A percentile compares a stretch with the other conserved stretches of the same genome.
Evolutionary conservation across 2,797 vertebrate species (phyloP).

Genomic region (Epinephelus coioides): DNA sequence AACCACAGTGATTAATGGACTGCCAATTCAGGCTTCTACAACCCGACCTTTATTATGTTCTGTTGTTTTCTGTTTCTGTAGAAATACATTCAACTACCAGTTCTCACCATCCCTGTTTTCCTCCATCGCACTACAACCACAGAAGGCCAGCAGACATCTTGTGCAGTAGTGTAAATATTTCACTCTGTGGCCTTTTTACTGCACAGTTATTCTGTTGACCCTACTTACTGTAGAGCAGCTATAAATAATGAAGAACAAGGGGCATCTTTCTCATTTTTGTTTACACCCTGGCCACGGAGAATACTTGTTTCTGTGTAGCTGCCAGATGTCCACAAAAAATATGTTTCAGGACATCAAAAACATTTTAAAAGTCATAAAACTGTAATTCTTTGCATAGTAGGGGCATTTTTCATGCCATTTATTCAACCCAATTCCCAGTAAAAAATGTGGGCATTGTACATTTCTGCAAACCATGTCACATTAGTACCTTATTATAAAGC

Average conservation of each 20-base stretch:
- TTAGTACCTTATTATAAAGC: too few relatives aligned
- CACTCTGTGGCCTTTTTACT: not conserved
- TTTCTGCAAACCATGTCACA: too few relatives aligned
- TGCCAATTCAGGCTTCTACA: not conserved
- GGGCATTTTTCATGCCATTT: too few relatives aligned
- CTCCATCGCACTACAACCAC: not conserved
- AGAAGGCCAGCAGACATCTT: constrained; percentile 4
- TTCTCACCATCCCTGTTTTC: not conserved
- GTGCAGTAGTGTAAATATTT: constrained; percentile 18
- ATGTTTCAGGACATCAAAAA: not conserved
- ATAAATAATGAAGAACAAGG: constrained; percentile 12
- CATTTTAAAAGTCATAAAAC: too few relatives aligned
- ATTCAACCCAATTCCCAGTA: too few relatives aligned
- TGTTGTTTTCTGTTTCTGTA: not conserved
- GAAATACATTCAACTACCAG: not conserved
- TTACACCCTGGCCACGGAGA: not conserved
- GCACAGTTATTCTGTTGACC: constrained; percentile 8
- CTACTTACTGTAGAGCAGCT: not conserved
- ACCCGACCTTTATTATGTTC: constrained; percentile 18
- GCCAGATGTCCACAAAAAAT: not conserved
- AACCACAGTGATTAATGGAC: not conserved
- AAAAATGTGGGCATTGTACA: too few relatives aligned
- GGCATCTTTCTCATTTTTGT: constrained; percentile 7
- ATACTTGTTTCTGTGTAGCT: not conserved
- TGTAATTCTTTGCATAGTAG: too few relatives aligned